A percentile compares a stretch with the other conserved stretches of the same genome.
These are phyloP conservation scores for Danio jaintianensis DNA, from an alignment of 2,797 vertebrate species.

Conservation along the genomic window DNA sequence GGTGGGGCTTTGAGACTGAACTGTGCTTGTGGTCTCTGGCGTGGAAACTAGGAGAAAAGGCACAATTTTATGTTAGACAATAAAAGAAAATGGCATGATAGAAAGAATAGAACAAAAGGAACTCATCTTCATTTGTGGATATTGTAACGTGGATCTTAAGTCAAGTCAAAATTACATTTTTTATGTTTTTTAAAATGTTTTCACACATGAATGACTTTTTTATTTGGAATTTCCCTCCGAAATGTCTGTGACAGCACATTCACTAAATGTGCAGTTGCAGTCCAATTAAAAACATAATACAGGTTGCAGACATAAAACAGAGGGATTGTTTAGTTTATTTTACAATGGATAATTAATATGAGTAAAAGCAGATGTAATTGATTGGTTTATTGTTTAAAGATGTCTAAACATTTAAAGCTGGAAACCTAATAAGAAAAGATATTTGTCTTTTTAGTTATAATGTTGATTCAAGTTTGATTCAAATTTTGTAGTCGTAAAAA, in stretches of 20 bases:
- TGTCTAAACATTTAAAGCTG: conserved; percentile 14
- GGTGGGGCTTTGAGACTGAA: not conserved
- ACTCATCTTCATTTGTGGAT: conserved; percentile 3
- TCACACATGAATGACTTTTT: not conserved
- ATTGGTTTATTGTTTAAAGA: conserved; percentile 1
- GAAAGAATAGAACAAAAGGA: not conserved
- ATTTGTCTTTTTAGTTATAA: not conserved
- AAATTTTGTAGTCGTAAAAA: not conserved
- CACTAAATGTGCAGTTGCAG: not conserved
- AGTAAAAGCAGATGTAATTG: not conserved
- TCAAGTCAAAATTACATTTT: not conserved
- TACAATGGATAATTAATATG: conserved; percentile 2
- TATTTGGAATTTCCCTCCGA: conserved; percentile 15
- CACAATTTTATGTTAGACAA: not conserved
- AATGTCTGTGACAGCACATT: not conserved
- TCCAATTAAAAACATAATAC: conserved; percentile 25
- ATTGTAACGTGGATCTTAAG: not conserved
- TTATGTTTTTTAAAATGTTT: no score
- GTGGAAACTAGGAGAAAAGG: conserved; percentile 16
- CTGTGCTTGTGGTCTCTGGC: conserved; percentile 28
- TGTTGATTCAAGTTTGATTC: not conserved
- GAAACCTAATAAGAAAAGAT: not conserved
- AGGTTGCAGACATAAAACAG: conserved; percentile 17
- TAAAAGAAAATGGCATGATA: conserved; percentile 1
- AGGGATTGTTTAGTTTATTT: not conserved